Evolutionary conservation across 2,797 vertebrate species (phyloP).

Genomic region (Gadopsis marmoratus): DNA sequence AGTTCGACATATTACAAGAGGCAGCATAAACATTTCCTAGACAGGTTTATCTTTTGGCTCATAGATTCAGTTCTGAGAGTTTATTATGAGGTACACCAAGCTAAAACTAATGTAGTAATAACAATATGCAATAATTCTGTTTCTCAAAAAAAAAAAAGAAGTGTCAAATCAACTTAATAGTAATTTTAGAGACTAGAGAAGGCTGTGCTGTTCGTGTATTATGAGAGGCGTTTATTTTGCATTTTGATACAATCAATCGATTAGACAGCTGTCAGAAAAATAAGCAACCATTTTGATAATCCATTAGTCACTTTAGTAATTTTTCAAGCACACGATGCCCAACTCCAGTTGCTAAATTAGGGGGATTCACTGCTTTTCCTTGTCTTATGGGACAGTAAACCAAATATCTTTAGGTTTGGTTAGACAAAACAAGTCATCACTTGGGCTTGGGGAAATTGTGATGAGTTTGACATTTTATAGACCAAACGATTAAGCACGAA

Average conservation of each 20-base stretch:
- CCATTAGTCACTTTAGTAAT: background rate
- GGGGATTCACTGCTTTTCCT: background rate
- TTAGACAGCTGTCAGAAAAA: background rate
- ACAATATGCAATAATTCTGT: background rate
- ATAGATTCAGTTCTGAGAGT: background rate
- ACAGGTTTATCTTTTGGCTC: conserved; percentile 1
- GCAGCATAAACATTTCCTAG: background rate
- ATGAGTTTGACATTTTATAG: background rate
- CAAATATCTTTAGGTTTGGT: background rate
- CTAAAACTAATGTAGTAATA: background rate
- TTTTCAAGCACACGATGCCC: background rate
- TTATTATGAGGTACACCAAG: background rate
- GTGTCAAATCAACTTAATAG: background rate
- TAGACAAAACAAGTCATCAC: background rate
- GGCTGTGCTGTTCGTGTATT: background rate
- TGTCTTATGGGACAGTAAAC: background rate
- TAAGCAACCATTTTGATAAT: background rate
- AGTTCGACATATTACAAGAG: conserved; percentile 5
- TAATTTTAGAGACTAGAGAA: background rate
- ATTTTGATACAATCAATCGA: background rate
- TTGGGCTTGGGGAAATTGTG: background rate
- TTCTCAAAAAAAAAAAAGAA: no score
- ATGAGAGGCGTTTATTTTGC: background rate
- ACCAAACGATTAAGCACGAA: background rate
- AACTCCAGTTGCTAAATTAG: background rate